Evolutionary conservation across 2,113 vertebrate species (phyloP), one percentile per base, ranked within the genome.

Genomic region (Python bivittatus): DNA sequence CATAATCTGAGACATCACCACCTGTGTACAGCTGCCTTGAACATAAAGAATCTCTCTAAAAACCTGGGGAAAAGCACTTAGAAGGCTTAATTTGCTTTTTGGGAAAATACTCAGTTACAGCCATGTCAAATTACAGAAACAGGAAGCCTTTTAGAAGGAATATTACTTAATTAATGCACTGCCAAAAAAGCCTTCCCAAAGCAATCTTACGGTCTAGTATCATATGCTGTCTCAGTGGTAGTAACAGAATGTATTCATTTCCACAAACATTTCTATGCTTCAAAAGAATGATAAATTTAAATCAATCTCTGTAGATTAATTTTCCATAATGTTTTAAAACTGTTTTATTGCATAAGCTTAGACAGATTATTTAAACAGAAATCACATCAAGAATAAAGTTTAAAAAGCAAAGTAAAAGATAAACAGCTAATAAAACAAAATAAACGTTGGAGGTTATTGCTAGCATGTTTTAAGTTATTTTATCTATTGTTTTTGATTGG

Each of bases 171-270:
- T 88, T 42, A 15, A 91, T 84, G 72, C 22, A 95, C 9, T 90
- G 54, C 92, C 89, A 53, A 86, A 94, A 38, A 42, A 25, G 6
- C 29, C 38, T 9, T 8, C 79, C 89, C 17, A 44, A 3, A 44
- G 1, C 8, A 61, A 13, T 29, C 38, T 23, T 52, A 52, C 3
- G 13, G 9, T 93, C 22, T 86, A 95, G 84, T 84, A 90, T 94
- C 92, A 92, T 90, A 44, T 94, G 94, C 88, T 97, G 94, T 95
- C 96, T 97, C 96, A 97, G 96, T 94, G 96, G 96, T 97, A 97
- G 96, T 97, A 96, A 97, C 92, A 94, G 97, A 97, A 93, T n/a
- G 94, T 84, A 61, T 48, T 48, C 10, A 61, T 27, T 61, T 61
- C 60, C 25, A 23, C 9, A 61, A 61, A 27, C 25, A 61, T 27